Evolutionary conservation across 2,888 invertebrate species (phyloP).

Genomic region (Aporophyla lueneburgensis): DNA sequence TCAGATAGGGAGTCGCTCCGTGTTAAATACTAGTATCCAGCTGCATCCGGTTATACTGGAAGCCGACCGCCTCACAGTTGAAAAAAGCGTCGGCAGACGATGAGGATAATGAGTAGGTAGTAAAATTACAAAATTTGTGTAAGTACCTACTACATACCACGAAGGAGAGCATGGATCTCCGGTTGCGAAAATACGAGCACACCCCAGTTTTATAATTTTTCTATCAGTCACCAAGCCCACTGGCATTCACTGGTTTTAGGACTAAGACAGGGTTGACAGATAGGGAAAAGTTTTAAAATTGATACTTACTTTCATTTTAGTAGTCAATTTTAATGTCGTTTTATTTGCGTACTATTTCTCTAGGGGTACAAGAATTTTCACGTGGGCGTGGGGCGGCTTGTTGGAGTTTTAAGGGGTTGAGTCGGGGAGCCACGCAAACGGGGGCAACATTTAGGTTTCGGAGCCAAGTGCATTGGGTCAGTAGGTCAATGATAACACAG

Average conservation of each 20-base stretch:
- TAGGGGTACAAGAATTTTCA: slow-evolving; percentile 31
- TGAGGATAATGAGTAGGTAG: too few relatives aligned
- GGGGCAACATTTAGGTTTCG: slow-evolving; percentile 76
- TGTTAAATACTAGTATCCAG: too few relatives aligned
- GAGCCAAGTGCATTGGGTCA: slow-evolving; percentile 89
- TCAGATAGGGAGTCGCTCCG: too few relatives aligned
- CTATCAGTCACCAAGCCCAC: neutral
- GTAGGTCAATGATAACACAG: slow-evolving; percentile 82
- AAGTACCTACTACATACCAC: neutral
- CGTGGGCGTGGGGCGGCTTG: slow-evolving; percentile 18
- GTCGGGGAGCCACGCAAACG: slow-evolving; percentile 61
- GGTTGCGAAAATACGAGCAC: neutral
- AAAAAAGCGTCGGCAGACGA: too few relatives aligned
- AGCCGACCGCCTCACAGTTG: too few relatives aligned
- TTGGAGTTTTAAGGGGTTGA: slow-evolving; percentile 25
- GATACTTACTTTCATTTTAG: neutral
- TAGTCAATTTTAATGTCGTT: neutral
- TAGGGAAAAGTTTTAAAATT: neutral
- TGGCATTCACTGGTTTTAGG: neutral
- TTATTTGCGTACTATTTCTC: slow-evolving; percentile 8
- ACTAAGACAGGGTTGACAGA: slow-evolving; percentile 5
- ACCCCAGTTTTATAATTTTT: neutral
- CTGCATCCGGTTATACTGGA: too few relatives aligned
- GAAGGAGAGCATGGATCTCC: neutral
- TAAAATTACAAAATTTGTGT: neutral